These are phyloP conservation scores for Zaprionus tsacasi DNA, from an alignment of 1,140 invertebrate species.

Conservation along the genomic window DNA sequence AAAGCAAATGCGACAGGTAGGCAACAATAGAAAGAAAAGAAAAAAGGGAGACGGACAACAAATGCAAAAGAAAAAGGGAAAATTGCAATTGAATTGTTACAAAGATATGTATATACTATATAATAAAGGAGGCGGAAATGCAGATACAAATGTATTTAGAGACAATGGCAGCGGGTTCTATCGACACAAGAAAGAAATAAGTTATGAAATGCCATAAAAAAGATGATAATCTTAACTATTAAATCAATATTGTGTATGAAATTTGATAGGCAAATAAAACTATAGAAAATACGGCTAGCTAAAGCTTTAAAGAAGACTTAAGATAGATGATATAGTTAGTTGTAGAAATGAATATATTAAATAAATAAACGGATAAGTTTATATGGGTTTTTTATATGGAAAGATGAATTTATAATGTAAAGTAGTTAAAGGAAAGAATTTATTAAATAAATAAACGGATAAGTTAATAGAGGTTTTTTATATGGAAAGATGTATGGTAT, in stretches of 20 bases:
- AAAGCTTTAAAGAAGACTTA: background rate
- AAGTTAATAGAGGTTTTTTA: background rate
- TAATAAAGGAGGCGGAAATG: slow-evolving; percentile 5
- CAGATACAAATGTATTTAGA: slow-evolving; percentile 3
- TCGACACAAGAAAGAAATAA: background rate
- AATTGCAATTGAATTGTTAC: slow-evolving; percentile 57
- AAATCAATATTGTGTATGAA: background rate
- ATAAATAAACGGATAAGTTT: background rate
- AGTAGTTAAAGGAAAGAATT: no score
- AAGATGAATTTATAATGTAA: no score
- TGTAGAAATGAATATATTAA: no score
- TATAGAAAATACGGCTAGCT: background rate
- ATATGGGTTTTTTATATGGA: background rate
- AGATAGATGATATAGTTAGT: background rate
- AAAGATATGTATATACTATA: no score
- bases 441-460: no score
- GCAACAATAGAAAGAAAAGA: slow-evolving; percentile 28
- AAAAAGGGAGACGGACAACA: background rate
- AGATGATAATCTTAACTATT: background rate
- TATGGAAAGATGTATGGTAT: no score
- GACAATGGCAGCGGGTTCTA: slow-evolving; percentile 5
- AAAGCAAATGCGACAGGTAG: slow-evolving; percentile 52
- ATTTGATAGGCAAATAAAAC: background rate
- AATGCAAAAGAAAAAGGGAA: slow-evolving; percentile 47
- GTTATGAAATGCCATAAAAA: background rate